Percentiles rank a stretch among this genome's conserved stretches.
phyloP scores from a whole-genome alignment of 2,888 invertebrate species.

The Amiota minor region DNA sequence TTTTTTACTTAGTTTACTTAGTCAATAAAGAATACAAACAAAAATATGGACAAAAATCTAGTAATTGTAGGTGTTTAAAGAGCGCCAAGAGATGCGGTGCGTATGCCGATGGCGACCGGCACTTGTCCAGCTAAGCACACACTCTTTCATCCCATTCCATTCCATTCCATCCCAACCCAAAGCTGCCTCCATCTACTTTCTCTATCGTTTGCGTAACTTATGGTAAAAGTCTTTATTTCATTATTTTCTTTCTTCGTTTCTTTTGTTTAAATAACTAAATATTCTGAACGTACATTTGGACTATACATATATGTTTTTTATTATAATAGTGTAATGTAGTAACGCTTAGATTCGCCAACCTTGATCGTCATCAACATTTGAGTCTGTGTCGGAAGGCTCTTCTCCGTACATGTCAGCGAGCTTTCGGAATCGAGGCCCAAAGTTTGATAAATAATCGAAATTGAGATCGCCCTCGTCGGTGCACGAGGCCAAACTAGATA shows the following conservation, averaged over 20 bases:
- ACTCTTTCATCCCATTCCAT: not conserved
- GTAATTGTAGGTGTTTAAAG: slow-evolving; percentile 10
- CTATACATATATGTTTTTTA: not conserved
- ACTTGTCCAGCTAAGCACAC: slow-evolving; percentile 44
- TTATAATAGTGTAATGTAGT: too few species aligned
- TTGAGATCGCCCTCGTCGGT: slow-evolving; percentile 94
- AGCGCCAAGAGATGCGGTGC: slow-evolving; percentile 31
- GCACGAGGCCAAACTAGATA: slow-evolving; percentile 93
- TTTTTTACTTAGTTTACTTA: slow-evolving; percentile 42
- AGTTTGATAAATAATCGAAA: slow-evolving; percentile 94
- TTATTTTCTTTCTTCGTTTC: slow-evolving; percentile 1
- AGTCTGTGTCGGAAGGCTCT: slow-evolving; percentile 86
- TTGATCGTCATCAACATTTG: slow-evolving; percentile 83
- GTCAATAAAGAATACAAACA: slow-evolving; percentile 37
- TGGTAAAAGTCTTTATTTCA: slow-evolving; percentile 61
- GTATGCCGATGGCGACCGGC: slow-evolving; percentile 12
- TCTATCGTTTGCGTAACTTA: slow-evolving; percentile 44
- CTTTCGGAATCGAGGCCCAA: slow-evolving; percentile 96
- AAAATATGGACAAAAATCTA: slow-evolving; percentile 38
- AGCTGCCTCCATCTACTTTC: slow-evolving; percentile 30
- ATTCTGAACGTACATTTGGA: slow-evolving; percentile 22
- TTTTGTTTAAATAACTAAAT: not conserved
- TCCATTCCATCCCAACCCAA: slow-evolving; percentile 5
- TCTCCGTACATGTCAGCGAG: slow-evolving; percentile 96
- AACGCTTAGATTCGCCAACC: slow-evolving; percentile 81